A percentile compares a stretch with the other conserved stretches of the same genome.
phyloP scores from a whole-genome alignment of 2,888 invertebrate species.

The Drosophila rubida region DNA sequence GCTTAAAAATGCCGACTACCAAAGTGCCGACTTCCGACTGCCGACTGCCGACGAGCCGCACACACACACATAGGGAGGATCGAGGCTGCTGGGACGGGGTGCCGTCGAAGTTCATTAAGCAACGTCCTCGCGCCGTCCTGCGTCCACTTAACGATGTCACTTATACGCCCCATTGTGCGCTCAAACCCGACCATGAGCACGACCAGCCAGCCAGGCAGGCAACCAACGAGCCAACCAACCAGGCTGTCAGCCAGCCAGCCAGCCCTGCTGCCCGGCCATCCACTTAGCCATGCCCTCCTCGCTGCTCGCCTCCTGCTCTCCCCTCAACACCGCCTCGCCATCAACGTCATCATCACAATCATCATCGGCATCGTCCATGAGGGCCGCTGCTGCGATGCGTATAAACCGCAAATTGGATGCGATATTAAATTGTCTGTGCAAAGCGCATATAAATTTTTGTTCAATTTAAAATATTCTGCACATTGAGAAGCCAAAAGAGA shows the following conservation, averaged over 20 bases:
- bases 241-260: conserved; percentile 27
- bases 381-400: conserved; percentile 70
- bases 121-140: conserved; percentile 54
- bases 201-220: conserved; percentile 22
- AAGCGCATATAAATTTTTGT: conserved; percentile 83
- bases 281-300: conserved; percentile 28
- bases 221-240: conserved; percentile 26
- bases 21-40: not conserved
- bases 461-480: conserved; percentile 82
- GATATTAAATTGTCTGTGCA: conserved; percentile 85
- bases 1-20: conserved; percentile 44
- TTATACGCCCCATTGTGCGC: conserved; percentile 79
- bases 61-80: conserved; percentile 8
- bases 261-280: conserved; percentile 30
- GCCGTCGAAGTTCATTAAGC: conserved; percentile 83
- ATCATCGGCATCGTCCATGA: conserved; percentile 6
- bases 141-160: conserved; percentile 79
- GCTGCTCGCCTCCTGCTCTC: not conserved
- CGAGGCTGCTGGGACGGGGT: conserved; percentile 4
- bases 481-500: conserved; percentile 37
- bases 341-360: not conserved
- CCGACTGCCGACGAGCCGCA: conserved; percentile 10
- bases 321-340: not conserved
- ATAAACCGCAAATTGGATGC: conserved; percentile 85
- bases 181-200: conserved; percentile 47